Evolutionary conservation across 2,113 vertebrate genomes (phyloP), one percentile per base, ranked within the genome.

Genomic region (Nothobranchius furzeri): DNA sequence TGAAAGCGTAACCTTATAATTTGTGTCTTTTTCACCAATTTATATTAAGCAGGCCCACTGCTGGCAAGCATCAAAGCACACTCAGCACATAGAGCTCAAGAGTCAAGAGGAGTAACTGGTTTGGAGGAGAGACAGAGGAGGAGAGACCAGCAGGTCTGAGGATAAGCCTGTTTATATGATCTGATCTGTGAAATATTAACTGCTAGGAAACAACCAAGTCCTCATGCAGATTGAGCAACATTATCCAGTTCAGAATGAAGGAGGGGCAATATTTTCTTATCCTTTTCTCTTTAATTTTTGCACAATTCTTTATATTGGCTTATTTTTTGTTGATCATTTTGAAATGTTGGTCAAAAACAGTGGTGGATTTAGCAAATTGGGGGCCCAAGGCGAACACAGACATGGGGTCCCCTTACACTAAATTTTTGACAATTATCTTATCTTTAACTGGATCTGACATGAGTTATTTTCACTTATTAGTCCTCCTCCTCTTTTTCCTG

Each of bases 141-240:
- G 57, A 58, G 70, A 71, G 76, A 68, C 60, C 62, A 60, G 68
- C 11, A 12, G 69, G 42, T 84, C 75, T 61, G 76, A 82, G 85
- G 87, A 89, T 90, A 83, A 85, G 71, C 75, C 85, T 82, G 77
- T 88, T 88, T 85, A 82, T 74, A 20, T 64, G 35, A 60, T 91
- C 89, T 91, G 87, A 90, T 89, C 88, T 82, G 76, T 59, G 65
- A 85, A 68, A 86, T 89, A 76, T 89, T 89, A 89, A 89, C 89
- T 89, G 81, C 87, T 36, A 76, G 68, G 68, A 60, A 75, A 76
- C 63, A 78, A 87, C 83, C 65, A 76, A 88, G 75, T 83, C 77
- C 72, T 82, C 73, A 75, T 64, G 64, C 70, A 71, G 59, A 71
- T 67, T 84, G 64, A 70, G 58, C 73, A 72, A 47, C 71, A 74